Evolutionary conservation across 2,888 invertebrate genomes (phyloP).

Genomic region (Acrobeloides nanus): DNA sequence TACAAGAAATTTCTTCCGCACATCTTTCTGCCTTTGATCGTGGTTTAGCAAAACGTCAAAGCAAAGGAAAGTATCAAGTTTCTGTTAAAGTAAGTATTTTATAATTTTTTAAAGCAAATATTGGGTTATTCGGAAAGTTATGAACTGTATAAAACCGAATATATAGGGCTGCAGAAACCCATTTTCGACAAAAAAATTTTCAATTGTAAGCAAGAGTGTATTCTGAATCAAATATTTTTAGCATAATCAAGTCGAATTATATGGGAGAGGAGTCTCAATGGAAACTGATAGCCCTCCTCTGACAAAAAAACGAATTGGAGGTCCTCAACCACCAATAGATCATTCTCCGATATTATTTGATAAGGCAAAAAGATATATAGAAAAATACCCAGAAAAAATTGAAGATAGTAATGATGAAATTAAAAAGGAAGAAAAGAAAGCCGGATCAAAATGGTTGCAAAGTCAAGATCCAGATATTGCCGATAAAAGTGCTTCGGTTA

Average conservation of each 20-base stretch:
- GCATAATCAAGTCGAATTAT: slow-evolving; percentile 36
- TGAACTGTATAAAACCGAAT: slow-evolving; percentile 3
- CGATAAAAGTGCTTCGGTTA: slow-evolving; percentile 14
- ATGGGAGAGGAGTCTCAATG: slow-evolving; percentile 49
- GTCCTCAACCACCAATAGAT: slow-evolving; percentile 48
- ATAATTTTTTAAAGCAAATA: no score
- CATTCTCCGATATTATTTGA: slow-evolving; percentile 49
- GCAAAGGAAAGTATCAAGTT: slow-evolving; percentile 53
- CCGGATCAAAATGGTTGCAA: slow-evolving; percentile 23
- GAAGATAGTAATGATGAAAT: slow-evolving; percentile 23
- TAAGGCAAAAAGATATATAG: slow-evolving; percentile 43
- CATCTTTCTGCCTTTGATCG: slow-evolving; percentile 47
- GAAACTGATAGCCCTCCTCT: slow-evolving; percentile 44
- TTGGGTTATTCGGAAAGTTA: no score
- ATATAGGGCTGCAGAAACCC: neutral
- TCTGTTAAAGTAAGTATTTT: slow-evolving; percentile 11
- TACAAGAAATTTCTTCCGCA: slow-evolving; percentile 22
- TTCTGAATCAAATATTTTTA: no score
- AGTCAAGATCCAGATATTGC: slow-evolving; percentile 29
- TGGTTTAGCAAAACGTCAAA: slow-evolving; percentile 48
- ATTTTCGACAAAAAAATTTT: slow-evolving; percentile 1
- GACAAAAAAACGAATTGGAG: slow-evolving; percentile 39
- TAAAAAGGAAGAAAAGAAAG: slow-evolving; percentile 11
- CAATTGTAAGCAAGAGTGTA: no score
- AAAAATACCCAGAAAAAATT: slow-evolving; percentile 34